Evolutionary conservation across 2,113 vertebrate genomes (phyloP).

Genomic region (Eolophus roseicapilla): DNA sequence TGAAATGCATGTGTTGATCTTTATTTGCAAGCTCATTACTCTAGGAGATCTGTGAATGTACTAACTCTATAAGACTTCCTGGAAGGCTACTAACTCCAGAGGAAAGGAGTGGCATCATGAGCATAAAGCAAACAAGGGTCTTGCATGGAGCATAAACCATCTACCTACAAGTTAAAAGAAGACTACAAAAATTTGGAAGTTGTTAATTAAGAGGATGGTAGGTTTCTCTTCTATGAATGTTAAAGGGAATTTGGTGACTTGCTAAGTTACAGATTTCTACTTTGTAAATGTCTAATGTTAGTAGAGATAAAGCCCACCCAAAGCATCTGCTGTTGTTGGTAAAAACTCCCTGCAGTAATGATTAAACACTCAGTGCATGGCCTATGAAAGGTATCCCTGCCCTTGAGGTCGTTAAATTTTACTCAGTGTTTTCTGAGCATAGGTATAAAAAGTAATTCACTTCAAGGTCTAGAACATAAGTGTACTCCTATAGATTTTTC

Average conservation of each 20-base stretch:
- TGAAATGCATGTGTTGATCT: background rate
- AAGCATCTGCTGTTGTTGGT: background rate
- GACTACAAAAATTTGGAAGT: background rate
- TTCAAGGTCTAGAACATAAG: background rate
- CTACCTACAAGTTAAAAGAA: background rate
- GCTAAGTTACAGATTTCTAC: background rate
- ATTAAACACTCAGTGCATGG: background rate
- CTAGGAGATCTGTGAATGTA: background rate
- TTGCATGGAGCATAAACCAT: background rate
- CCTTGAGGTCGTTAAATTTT: background rate
- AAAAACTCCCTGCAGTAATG: background rate
- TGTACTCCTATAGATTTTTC: constrained; percentile 28
- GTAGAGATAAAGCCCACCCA: background rate
- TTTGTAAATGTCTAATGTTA: background rate
- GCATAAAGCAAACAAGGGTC: background rate
- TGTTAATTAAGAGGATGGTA: background rate
- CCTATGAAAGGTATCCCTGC: background rate
- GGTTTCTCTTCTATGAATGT: background rate
- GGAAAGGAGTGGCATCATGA: background rate
- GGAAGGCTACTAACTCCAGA: background rate
- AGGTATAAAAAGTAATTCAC: background rate
- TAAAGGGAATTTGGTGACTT: background rate
- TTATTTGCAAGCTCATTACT: background rate
- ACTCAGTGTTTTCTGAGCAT: background rate
- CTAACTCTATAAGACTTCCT: background rate